phyloP scores from a whole-genome alignment of 2,888 invertebrate genomes.

The Hemaris fuciformis region DNA sequence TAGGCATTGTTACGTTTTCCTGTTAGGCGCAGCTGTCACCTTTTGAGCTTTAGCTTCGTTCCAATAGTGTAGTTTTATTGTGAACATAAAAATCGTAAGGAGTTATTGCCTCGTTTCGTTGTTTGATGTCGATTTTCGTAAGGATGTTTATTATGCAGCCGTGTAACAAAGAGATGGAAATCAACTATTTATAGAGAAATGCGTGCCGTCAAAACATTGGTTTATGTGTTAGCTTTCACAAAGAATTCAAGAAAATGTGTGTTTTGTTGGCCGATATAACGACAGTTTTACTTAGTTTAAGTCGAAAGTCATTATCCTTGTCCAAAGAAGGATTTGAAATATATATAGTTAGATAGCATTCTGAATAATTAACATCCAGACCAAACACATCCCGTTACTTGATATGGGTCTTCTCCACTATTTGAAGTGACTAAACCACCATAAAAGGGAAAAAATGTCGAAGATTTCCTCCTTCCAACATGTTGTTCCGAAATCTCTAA shows the following conservation, averaged over 20 bases:
- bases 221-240: not conserved
- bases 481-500: too few relatives aligned
- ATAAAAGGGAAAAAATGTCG: too few relatives aligned
- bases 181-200: not conserved
- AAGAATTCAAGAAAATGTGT: too few relatives aligned
- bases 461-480: too few relatives aligned
- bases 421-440: too few relatives aligned
- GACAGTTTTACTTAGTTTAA: too few relatives aligned
- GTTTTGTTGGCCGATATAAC: not conserved
- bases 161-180: not conserved
- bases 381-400: too few relatives aligned
- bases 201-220: not conserved
- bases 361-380: too few relatives aligned
- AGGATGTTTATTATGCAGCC: constrained; percentile 10
- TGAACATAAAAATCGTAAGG: not conserved
- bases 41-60: not conserved
- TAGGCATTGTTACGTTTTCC: not conserved
- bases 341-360: too few relatives aligned
- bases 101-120: not conserved
- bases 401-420: too few relatives aligned
- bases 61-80: not conserved
- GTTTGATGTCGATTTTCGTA: constrained; percentile 8
- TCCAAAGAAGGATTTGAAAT: too few relatives aligned
- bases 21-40: not conserved
- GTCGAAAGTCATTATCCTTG: too few relatives aligned